Evolutionary conservation across 2,888 invertebrate genomes (phyloP).

Genomic region (Molorchus minor): DNA sequence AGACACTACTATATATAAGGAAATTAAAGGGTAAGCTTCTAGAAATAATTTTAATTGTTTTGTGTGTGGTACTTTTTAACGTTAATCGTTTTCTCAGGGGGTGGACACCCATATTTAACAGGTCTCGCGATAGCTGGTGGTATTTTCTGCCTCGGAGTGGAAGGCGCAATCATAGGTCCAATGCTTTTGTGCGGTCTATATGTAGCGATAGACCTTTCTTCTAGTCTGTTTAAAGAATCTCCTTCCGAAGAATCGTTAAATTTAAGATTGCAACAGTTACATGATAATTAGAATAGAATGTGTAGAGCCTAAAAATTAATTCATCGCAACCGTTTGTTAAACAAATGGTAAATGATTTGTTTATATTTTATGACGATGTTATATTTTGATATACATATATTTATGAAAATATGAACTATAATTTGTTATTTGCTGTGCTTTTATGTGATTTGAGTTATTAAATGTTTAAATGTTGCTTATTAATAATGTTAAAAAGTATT

Average conservation of each 20-base stretch:
- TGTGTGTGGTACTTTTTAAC: not conserved
- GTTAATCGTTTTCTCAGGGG: slow-evolving; percentile 30
- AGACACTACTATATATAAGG: slow-evolving; percentile 95
- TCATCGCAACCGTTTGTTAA: too few relatives aligned
- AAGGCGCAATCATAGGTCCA: slow-evolving; percentile 97
- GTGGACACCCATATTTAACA: slow-evolving; percentile 96
- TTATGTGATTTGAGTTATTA: too few relatives aligned
- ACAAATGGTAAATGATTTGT: too few relatives aligned
- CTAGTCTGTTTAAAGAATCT: slow-evolving; percentile 73
- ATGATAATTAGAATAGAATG: slow-evolving; percentile 3
- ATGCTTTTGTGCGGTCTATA: slow-evolving; percentile 93
- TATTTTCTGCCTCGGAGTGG: slow-evolving; percentile 95
- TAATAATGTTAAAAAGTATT: too few relatives aligned
- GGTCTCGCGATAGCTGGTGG: slow-evolving; percentile 98
- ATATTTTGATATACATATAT: too few relatives aligned
- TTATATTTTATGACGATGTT: too few relatives aligned
- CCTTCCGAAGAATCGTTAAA: slow-evolving; percentile 68
- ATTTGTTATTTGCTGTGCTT: too few relatives aligned
- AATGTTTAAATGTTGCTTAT: too few relatives aligned
- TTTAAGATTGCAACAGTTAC: slow-evolving; percentile 30
- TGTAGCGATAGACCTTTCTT: slow-evolving; percentile 87
- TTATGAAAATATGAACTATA: too few relatives aligned
- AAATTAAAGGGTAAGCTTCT: slow-evolving; percentile 88
- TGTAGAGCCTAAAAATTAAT: too few relatives aligned
- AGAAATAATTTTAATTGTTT: not conserved